phyloP scores from a whole-genome alignment of 2,113 vertebrate genomes.

The Columba janthina region DNA sequence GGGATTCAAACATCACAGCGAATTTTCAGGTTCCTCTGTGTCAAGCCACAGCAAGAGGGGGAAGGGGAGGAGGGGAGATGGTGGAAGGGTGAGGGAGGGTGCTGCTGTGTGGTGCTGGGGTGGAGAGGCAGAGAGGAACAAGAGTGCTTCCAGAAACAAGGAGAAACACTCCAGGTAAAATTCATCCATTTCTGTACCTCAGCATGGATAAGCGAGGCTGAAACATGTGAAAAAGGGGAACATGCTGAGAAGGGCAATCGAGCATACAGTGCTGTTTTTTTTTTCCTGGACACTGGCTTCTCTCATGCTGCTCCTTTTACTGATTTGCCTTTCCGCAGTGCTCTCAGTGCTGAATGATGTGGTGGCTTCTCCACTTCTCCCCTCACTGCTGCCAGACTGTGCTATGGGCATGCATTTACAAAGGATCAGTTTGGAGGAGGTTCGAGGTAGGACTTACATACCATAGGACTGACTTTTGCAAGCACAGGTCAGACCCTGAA shows the following conservation, averaged over 20 bases:
- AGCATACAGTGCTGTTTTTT: rapidly evolving
- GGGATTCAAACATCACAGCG: conserved; percentile 41
- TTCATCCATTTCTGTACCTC: neutral
- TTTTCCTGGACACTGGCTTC: neutral
- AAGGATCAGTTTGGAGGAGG: neutral
- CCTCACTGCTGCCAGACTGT: rapidly evolving
- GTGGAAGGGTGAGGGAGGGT: neutral
- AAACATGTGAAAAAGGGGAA: neutral
- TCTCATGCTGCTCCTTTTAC: neutral
- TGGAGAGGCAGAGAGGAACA: neutral
- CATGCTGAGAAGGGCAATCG: neutral
- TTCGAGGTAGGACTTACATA: neutral
- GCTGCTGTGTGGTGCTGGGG: neutral
- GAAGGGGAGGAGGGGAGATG: neutral
- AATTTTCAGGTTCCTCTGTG: conserved; percentile 63
- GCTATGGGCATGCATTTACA: neutral
- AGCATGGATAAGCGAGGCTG: rapidly evolving
- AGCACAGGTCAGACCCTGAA: neutral
- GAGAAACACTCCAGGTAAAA: neutral
- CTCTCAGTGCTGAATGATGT: rapidly evolving
- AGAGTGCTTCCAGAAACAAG: neutral
- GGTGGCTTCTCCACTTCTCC: neutral
- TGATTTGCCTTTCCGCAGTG: neutral
- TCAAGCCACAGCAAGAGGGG: neutral
- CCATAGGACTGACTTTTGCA: neutral